Base-by-base conservation (phyloP, 2,888 invertebrate species). In the Tetanocera ferruginea region DNA sequence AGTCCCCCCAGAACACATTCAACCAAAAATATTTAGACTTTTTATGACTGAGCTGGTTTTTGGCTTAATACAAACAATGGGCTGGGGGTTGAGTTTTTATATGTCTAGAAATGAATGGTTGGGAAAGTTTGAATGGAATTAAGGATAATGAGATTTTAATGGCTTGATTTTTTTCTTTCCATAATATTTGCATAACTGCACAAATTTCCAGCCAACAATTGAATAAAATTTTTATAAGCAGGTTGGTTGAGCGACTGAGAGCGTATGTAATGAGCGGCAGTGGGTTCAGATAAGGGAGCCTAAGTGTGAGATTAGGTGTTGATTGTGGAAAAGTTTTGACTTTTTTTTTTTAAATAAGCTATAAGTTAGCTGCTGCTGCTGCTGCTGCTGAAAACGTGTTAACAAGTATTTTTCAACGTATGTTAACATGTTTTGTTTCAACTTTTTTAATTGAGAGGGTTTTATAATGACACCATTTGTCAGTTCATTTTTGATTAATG, bases 101-200 rank as follows among this genome's bases (percentile, higher is more conserved):
- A 28, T 60, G 57, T 9, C 9, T 14, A 19, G 57, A 9, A 60
- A 28, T 5, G 70, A 14, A n/a, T 52, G 55, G 57, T 3, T n/a
- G 37, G 19, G 17, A 37, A 62, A 62, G 73, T 57, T 57, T 34
- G 25, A 55, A 37, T 23, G 67, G 28, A 62, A 73, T 73, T 73
- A 49, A 8, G 37, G 77, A 76, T 83, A 83, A 83, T 83, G 83
- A 82, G 83, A 80, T 83, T 83, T 83, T 83, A 83, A 83, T 83
- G 83, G 80, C 81, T 77, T 70, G 64, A 71, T 73, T 73, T 62
- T 57, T 73, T 55, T n/a, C 60, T 34, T 5, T 67, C 14, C 34
- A 19, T 71, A 19, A 23, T n/a, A 55, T 73, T 73, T 62, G 62
- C 28, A 62, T 73, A 73, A 73, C 43, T 62, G 73, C 43, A 62